These are phyloP conservation scores for Koerneria pararmatus DNA, from an alignment of 2,888 invertebrate species.

Conservation along the genomic window DNA sequence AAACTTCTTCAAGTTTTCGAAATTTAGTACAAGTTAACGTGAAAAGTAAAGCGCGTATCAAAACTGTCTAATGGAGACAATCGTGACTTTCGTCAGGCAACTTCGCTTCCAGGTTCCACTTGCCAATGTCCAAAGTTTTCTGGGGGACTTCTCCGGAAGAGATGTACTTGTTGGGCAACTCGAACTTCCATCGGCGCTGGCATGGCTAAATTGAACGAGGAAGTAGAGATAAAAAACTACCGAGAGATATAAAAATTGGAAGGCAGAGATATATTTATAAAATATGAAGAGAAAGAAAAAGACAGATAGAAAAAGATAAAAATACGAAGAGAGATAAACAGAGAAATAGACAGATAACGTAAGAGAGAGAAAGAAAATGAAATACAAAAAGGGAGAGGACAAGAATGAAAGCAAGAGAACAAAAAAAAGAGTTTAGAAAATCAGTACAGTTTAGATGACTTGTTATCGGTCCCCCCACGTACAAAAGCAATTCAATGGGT, in stretches of 20 bases:
- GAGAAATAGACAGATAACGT: background rate
- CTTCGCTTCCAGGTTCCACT: conserved; percentile 57
- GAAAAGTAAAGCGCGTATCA: too few species aligned
- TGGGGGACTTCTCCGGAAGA: conserved; percentile 33
- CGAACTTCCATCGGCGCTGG: conserved; percentile 59
- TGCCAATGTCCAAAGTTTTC: conserved; percentile 54
- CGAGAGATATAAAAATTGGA: conserved; percentile 1
- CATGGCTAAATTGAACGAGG: conserved; percentile 58
- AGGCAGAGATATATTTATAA: conserved; percentile 12
- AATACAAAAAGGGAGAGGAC: too few species aligned
- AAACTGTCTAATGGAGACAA: conserved; percentile 50
- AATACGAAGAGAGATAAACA: background rate
- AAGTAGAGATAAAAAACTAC: conserved; percentile 1
- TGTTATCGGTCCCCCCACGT: too few species aligned
- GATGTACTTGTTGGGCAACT: conserved; percentile 58
- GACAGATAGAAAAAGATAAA: background rate
- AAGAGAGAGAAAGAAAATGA: background rate
- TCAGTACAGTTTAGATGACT: too few species aligned
- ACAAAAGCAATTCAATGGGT: too few species aligned
- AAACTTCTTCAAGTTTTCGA: too few species aligned
- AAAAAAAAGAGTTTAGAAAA: too few species aligned
- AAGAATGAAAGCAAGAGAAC: too few species aligned
- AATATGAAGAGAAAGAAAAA: background rate
- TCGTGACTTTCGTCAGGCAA: conserved; percentile 55
- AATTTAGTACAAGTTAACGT: too few species aligned